phyloP scores from a whole-genome alignment of 2,113 vertebrate species.

The Barbus barbus region DNA sequence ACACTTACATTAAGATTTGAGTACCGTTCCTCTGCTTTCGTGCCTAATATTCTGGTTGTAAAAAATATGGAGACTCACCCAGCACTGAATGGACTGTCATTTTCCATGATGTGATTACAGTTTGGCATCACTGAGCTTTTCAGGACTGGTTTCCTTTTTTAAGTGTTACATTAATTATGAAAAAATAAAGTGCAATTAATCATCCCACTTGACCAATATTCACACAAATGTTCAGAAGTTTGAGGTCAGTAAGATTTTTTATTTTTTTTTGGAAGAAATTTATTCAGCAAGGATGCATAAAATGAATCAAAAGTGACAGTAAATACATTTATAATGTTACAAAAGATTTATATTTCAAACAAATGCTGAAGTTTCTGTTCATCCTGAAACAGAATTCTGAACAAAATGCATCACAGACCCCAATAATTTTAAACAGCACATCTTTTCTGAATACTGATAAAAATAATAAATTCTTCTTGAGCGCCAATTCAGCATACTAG shows the following conservation, averaged over 20 bases:
- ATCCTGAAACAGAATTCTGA: background rate
- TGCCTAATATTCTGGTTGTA: background rate
- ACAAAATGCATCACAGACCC: background rate
- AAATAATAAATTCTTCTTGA: background rate
- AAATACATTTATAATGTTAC: background rate
- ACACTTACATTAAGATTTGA: slow-evolving; percentile 12
- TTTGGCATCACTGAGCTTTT: slow-evolving; percentile 5
- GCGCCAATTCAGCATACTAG: background rate
- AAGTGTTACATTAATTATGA: background rate
- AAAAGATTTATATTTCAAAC: background rate
- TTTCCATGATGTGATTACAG: background rate
- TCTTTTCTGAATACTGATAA: background rate
- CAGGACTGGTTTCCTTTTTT: background rate
- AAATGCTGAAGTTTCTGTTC: background rate
- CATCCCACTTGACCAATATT: background rate
- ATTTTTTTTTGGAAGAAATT: background rate
- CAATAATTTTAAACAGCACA: background rate
- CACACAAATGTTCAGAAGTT: background rate
- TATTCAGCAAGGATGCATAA: background rate
- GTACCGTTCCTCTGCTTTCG: background rate
- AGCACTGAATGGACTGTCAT: background rate
- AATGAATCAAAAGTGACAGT: background rate
- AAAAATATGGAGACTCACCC: background rate
- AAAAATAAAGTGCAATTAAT: background rate
- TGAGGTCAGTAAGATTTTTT: background rate